Conservation (phyloP, 2,113 vertebrate species). For the Falcunculus frontatus region DNA sequence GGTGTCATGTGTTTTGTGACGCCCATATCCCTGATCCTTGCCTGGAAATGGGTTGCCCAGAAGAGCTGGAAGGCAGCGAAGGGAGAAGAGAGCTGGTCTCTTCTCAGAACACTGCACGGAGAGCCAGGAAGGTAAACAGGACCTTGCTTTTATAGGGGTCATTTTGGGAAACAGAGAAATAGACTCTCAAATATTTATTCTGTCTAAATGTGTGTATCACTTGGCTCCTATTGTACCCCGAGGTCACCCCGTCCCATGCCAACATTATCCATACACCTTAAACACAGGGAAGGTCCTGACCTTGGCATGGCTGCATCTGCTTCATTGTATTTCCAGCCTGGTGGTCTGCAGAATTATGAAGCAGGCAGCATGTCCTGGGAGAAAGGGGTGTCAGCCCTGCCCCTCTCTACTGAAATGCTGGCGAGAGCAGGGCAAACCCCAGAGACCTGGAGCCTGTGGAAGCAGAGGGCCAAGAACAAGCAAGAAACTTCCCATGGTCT, state of each 20-base stretch:
- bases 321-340: background rate
- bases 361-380: background rate
- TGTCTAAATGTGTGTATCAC: background rate
- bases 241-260: constrained; percentile 6
- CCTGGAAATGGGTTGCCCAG: constrained; percentile 17
- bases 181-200: constrained; percentile 58
- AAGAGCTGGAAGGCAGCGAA: background rate
- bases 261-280: background rate
- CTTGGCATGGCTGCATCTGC: background rate
- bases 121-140: constrained; percentile 17
- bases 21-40: background rate
- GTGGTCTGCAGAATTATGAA: background rate
- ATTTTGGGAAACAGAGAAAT: constrained; percentile 28
- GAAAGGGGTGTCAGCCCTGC: background rate
- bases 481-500: background rate
- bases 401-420: background rate
- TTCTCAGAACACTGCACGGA: background rate
- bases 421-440: background rate
- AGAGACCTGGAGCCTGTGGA: background rate
- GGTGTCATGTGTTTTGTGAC: background rate
- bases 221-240: background rate
- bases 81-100: background rate
- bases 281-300: constrained; percentile 15
- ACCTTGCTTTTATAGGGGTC: constrained; percentile 48
- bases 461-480: background rate